These are phyloP conservation scores for Drosophila azteca DNA, from an alignment of 1,140 invertebrate genomes.

Conservation along the genomic window DNA sequence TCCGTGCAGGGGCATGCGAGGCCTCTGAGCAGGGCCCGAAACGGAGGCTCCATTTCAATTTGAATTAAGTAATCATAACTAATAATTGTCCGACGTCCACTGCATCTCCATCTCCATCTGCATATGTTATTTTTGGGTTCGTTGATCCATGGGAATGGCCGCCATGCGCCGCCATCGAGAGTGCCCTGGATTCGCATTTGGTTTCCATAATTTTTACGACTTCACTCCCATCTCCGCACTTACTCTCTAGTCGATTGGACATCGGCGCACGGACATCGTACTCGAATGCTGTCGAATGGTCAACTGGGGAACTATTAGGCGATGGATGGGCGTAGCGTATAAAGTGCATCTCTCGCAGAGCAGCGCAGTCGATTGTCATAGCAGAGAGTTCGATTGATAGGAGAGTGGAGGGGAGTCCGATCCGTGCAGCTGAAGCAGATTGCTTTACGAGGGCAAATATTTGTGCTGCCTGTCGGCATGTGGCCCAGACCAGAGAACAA, in stretches of 20 bases:
- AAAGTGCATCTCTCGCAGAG: slow-evolving; percentile 29
- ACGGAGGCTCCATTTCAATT: slow-evolving; percentile 36
- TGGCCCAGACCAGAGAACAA: slow-evolving; percentile 28
- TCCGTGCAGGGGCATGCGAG: not conserved
- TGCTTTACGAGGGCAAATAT: slow-evolving; percentile 64
- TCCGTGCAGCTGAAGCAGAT: slow-evolving; percentile 37
- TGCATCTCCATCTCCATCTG: slow-evolving; percentile 37
- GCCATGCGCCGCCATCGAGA: slow-evolving; percentile 31
- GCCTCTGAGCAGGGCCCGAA: not conserved
- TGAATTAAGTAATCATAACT: slow-evolving; percentile 59
- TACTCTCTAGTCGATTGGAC: slow-evolving; percentile 4
- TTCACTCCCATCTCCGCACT: slow-evolving; percentile 42
- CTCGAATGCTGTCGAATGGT: slow-evolving; percentile 23
- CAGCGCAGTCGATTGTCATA: slow-evolving; percentile 57
- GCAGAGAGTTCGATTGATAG: slow-evolving; percentile 28
- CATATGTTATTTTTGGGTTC: slow-evolving; percentile 54
- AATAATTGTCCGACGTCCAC: slow-evolving; percentile 28
- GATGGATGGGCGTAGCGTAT: slow-evolving; percentile 11
- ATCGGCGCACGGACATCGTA: not conserved
- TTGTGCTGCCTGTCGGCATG: slow-evolving; percentile 68
- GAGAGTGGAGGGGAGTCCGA: not conserved
- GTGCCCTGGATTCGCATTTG: slow-evolving; percentile 50
- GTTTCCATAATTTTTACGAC: slow-evolving; percentile 60
- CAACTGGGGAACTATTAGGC: slow-evolving; percentile 32
- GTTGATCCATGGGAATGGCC: slow-evolving; percentile 59